Evolutionary conservation across 2,113 vertebrate species (phyloP).

Genomic region (Oncorhynchus tshawytscha): DNA sequence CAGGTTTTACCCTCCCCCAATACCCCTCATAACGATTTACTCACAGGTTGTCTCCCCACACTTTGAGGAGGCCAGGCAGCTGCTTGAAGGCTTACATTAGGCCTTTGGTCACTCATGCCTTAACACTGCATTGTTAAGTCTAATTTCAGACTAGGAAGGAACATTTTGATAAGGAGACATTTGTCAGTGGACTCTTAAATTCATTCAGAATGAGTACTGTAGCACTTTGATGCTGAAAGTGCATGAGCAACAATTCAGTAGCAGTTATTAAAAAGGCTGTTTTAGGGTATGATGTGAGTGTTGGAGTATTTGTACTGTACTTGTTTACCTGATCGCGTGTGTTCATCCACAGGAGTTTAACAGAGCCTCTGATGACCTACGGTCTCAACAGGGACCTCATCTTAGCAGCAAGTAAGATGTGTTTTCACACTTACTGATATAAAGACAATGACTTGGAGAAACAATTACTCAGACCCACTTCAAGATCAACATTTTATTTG

Average conservation of each 20-base stretch:
- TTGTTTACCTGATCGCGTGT: slow-evolving; percentile 32
- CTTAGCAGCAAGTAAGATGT: slow-evolving; percentile 90
- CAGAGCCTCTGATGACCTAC: slow-evolving; percentile 96
- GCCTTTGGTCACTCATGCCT: not conserved
- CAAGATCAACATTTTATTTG: too few species aligned
- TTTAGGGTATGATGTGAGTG: not conserved
- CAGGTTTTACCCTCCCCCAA: not conserved
- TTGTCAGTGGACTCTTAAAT: not conserved
- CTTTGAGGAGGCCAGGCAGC: slow-evolving; percentile 4
- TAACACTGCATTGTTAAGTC: not conserved
- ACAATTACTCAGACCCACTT: too few species aligned
- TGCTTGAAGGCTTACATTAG: slow-evolving; percentile 6
- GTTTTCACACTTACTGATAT: slow-evolving; percentile 3
- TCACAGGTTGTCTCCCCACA: slow-evolving; percentile 1
- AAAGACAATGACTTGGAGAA: not conserved
- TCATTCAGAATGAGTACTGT: not conserved
- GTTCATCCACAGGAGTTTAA: slow-evolving; percentile 80
- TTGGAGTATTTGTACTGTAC: not conserved
- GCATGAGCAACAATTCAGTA: not conserved
- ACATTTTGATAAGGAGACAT: slow-evolving; percentile 6
- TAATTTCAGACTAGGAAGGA: not conserved
- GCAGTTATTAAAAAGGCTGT: not conserved
- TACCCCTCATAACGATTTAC: slow-evolving; percentile 1
- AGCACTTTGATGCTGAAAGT: not conserved
- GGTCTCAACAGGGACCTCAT: slow-evolving; percentile 89